A percentile compares a stretch with the other conserved stretches of the same genome.
Conservation (phyloP, 2,888 invertebrate species). For the Torymus tubicola region DNA sequence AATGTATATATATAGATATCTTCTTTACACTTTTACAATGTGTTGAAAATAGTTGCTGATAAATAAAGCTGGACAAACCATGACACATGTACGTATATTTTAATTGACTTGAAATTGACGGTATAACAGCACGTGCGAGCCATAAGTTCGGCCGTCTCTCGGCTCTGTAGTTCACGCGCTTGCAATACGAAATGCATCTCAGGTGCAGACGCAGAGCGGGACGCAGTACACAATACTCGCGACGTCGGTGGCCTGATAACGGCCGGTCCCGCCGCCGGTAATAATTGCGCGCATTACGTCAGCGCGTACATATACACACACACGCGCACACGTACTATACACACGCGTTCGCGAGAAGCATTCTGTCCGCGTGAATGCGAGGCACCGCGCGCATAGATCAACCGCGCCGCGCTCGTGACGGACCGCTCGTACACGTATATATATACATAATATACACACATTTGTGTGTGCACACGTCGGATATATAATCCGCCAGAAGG, state of each 20-base stretch:
- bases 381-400: constrained; percentile 32
- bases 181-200: constrained; percentile 49
- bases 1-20: too few relatives aligned
- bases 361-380: constrained; percentile 21
- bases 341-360: constrained; percentile 3
- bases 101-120: too few relatives aligned
- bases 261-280: constrained; percentile 56
- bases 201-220: constrained; percentile 46
- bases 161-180: too few relatives aligned
- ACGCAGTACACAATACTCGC: background rate
- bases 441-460: too few relatives aligned
- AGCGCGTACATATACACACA: constrained; percentile 56
- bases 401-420: background rate
- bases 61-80: too few relatives aligned
- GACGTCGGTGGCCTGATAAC: constrained; percentile 35
- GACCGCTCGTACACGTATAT: constrained; percentile 6
- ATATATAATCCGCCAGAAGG: too few relatives aligned
- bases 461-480: too few relatives aligned
- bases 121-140: too few relatives aligned
- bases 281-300: constrained; percentile 72
- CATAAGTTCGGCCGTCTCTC: too few relatives aligned
- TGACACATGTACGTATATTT: too few relatives aligned
- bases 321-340: background rate
- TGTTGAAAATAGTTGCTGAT: too few relatives aligned
- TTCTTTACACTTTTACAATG: too few relatives aligned